Percentiles rank a stretch among this genome's conserved stretches.
These are phyloP conservation scores for Clarias platycephalus DNA, from an alignment of 2,797 vertebrate species.

Conservation along the genomic window DNA sequence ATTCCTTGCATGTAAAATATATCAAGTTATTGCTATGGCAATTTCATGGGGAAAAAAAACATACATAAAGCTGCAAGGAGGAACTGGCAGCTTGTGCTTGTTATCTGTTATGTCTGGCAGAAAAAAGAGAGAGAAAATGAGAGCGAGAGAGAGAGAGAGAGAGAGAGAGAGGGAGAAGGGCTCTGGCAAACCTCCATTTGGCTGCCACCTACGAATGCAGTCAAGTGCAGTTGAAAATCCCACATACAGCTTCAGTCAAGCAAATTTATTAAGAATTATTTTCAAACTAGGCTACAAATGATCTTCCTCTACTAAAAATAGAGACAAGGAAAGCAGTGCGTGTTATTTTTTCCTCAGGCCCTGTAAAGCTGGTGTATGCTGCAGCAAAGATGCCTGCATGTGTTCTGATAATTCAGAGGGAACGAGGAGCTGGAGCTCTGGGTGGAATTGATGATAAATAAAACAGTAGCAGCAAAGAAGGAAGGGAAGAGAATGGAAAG, in stretches of 20 bases:
- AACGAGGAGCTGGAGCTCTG: conserved; percentile 23
- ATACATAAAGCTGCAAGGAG: conserved; percentile 36
- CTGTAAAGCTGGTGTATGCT: neutral
- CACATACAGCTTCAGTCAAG: conserved; percentile 43
- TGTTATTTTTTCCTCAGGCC: conserved; percentile 1
- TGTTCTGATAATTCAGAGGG: conserved; percentile 37
- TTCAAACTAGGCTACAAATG: neutral
- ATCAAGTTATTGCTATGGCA: conserved; percentile 52
- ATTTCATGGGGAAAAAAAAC: conserved; percentile 37
- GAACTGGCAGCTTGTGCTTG: conserved; percentile 30
- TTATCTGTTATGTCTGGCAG: conserved; percentile 25
- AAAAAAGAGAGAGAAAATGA: conserved; percentile 6
- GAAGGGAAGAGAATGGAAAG: neutral
- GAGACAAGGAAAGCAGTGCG: neutral
- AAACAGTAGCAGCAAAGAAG: conserved; percentile 40
- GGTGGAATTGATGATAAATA: conserved; percentile 43
- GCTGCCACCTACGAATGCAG: conserved; percentile 41
- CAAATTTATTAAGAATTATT: conserved; percentile 37
- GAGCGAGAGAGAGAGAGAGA: conserved; percentile 11
- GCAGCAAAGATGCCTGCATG: conserved; percentile 27
- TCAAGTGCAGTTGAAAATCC: conserved; percentile 45
- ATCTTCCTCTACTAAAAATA: conserved; percentile 9
- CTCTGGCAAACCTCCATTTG: conserved; percentile 51
- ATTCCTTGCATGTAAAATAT: conserved; percentile 28
- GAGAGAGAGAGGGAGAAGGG: neutral